These are phyloP conservation scores for Meganola albula DNA, from an alignment of 2,888 invertebrate genomes.

Conservation along the genomic window DNA sequence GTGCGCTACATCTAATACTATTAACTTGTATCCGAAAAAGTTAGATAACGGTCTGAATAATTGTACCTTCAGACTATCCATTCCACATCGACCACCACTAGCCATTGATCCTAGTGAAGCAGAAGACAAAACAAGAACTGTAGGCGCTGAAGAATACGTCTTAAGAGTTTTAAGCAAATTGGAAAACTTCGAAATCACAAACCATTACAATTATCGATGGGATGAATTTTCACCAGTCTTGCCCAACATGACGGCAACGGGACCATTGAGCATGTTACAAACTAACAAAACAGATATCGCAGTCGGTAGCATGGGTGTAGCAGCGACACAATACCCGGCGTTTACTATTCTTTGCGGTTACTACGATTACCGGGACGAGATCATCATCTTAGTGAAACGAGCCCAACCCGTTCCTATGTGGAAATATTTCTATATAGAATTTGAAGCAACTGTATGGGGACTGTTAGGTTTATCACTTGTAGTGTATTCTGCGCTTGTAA, in stretches of 20 bases:
- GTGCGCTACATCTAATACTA: slow-evolving; percentile 23
- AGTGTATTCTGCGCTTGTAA: slow-evolving; percentile 8
- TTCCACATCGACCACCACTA: slow-evolving; percentile 42
- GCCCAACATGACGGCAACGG: slow-evolving; percentile 10
- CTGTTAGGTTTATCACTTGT: slow-evolving; percentile 8
- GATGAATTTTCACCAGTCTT: slow-evolving; percentile 4
- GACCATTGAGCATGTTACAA: slow-evolving; percentile 13
- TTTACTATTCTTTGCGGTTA: slow-evolving; percentile 12
- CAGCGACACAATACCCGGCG: slow-evolving; percentile 5
- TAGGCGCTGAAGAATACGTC: slow-evolving; percentile 16
- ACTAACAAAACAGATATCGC: slow-evolving; percentile 14
- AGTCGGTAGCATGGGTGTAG: slow-evolving; percentile 12
- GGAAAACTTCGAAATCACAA: slow-evolving; percentile 13
- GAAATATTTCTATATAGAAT: slow-evolving; percentile 28
- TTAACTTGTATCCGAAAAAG: slow-evolving; percentile 33
- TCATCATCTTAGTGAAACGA: slow-evolving; percentile 15
- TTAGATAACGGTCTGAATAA: slow-evolving; percentile 33
- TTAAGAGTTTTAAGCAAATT: slow-evolving; percentile 11
- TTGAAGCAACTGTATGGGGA: slow-evolving; percentile 19
- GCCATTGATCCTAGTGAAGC: slow-evolving; percentile 22
- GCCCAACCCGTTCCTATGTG: slow-evolving; percentile 15
- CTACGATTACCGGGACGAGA: slow-evolving; percentile 17
- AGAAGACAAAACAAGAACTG: background rate
- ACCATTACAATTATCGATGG: slow-evolving; percentile 1
- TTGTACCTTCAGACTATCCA: slow-evolving; percentile 36